Percentiles rank a stretch among this genome's conserved stretches.
phyloP scores from a whole-genome alignment of 2,113 vertebrate species.

The cat (Felis catus) region DNA sequence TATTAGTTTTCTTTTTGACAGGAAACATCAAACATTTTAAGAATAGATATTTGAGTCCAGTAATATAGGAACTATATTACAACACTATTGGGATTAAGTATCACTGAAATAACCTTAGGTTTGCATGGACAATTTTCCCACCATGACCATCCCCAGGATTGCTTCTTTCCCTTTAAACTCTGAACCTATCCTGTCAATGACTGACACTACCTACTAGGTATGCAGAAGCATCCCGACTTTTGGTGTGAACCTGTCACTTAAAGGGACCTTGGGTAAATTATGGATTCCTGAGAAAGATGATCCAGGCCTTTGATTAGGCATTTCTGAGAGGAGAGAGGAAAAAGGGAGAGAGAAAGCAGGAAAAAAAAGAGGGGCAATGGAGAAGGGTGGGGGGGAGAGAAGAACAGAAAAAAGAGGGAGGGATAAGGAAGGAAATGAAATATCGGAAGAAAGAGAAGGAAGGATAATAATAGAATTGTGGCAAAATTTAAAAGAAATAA shows the following conservation, averaged over 20 bases:
- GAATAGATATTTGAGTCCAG: background rate
- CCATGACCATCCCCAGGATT: background rate
- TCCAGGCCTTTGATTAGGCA: background rate
- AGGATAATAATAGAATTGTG: background rate
- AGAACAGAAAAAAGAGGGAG: background rate
- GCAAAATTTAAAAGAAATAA: background rate
- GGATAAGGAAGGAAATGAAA: background rate
- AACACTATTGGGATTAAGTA: background rate
- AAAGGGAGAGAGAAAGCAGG: background rate
- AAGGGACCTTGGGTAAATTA: background rate
- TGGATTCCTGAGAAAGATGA: background rate
- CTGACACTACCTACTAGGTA: accelerated
- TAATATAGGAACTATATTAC: background rate
- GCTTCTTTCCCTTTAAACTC: background rate
- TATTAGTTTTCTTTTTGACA: background rate
- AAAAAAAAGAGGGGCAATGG: too few relatives aligned
- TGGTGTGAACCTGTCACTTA: background rate
- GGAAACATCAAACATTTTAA: background rate
- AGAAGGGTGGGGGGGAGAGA: too few relatives aligned
- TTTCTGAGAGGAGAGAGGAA: background rate
- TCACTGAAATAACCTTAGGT: background rate
- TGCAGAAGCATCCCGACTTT: background rate
- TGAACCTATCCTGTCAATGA: background rate
- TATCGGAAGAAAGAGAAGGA: background rate
- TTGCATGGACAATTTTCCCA: background rate